These are phyloP conservation scores for Platygyra sinensis DNA, from an alignment of 64 coral and sea anemone genomes.

Conservation along the genomic window DNA sequence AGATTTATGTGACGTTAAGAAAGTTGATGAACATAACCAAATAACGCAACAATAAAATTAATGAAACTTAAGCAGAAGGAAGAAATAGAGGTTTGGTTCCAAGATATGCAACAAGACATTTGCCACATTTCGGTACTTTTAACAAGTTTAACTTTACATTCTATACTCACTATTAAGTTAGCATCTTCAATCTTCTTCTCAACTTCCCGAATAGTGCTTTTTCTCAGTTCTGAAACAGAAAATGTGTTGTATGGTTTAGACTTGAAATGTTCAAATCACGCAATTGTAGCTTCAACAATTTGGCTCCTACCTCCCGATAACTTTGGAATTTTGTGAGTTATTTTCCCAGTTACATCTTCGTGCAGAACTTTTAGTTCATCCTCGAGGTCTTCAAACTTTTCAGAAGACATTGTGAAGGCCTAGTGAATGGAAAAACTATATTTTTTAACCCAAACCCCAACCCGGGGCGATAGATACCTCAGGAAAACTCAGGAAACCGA, in stretches of 20 bases:
- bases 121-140: not conserved
- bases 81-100: not conserved
- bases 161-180: constrained; percentile 76
- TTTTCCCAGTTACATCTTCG: constrained; percentile 74
- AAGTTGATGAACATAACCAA: not conserved
- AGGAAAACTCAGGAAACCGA: not conserved
- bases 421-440: not conserved
- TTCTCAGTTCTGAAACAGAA: constrained; percentile 76
- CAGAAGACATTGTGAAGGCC: constrained; percentile 72
- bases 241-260: not conserved
- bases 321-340: constrained; percentile 76
- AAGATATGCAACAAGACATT: not conserved
- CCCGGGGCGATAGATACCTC: not conserved
- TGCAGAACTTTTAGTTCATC: constrained; percentile 79
- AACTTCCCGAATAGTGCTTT: constrained; percentile 79
- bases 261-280: not conserved
- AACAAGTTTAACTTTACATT: too few species aligned
- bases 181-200: constrained; percentile 97
- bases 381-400: constrained; percentile 95
- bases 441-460: not conserved
- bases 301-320: constrained; percentile 61
- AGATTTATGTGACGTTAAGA: too few species aligned
- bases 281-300: not conserved
- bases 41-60: not conserved
- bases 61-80: not conserved